Evolutionary conservation across 2,113 vertebrate species (phyloP).

Genomic region (Poeciliopsis retropinna): DNA sequence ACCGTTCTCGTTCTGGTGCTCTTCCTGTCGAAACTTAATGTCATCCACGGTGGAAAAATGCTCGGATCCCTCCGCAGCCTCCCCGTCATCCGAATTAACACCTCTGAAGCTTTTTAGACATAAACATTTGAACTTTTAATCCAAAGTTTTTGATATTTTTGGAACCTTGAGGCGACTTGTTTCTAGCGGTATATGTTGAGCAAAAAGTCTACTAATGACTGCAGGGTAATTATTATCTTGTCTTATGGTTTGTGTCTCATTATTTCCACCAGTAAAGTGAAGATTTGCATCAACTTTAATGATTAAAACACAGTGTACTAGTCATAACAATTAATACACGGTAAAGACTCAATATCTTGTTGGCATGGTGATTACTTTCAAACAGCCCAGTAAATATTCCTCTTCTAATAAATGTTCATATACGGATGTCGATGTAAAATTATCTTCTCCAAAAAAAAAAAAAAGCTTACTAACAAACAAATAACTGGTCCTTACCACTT

Average conservation of each 20-base stretch:
- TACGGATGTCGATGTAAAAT: too few relatives aligned
- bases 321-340: too few relatives aligned
- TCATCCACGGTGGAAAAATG: conserved; percentile 20
- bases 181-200: not conserved
- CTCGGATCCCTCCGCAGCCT: not conserved
- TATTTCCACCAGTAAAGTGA: not conserved
- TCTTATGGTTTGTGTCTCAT: not conserved
- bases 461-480: too few relatives aligned
- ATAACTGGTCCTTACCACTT: too few relatives aligned
- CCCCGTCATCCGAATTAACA: conserved; percentile 13
- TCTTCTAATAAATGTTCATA: too few relatives aligned
- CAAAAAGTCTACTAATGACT: not conserved
- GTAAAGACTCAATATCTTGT: too few relatives aligned
- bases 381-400: too few relatives aligned
- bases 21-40: conserved; percentile 6
- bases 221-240: not conserved
- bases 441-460: too few relatives aligned
- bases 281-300: not conserved
- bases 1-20: not conserved
- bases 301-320: not conserved
- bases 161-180: conserved; percentile 13
- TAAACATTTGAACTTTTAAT: conserved; percentile 41
- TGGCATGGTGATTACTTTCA: too few relatives aligned
- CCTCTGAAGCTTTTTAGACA: conserved; percentile 11
- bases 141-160: conserved; percentile 37